Conservation (phyloP, 2,888 invertebrate genomes). For the Pseudolycoriella hygida region DNA sequence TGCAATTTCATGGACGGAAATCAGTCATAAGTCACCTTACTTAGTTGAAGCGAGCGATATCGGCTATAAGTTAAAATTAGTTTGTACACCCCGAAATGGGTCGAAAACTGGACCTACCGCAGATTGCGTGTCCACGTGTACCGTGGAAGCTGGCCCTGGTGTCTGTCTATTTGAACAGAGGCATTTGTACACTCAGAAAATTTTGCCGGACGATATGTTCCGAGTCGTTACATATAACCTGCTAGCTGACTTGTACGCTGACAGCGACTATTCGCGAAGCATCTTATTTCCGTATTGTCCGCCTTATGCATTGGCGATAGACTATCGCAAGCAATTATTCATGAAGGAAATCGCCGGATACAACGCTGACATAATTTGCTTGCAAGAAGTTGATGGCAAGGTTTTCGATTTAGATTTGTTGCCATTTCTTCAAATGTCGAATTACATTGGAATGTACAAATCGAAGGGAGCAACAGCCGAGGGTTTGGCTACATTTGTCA, state of each 20-base stretch:
- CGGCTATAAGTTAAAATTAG: slow-evolving; percentile 44
- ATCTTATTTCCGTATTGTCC: slow-evolving; percentile 74
- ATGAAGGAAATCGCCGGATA: slow-evolving; percentile 68
- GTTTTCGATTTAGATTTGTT: slow-evolving; percentile 53
- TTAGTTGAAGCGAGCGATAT: slow-evolving; percentile 42
- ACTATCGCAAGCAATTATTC: slow-evolving; percentile 74
- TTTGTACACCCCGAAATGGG: slow-evolving; percentile 35
- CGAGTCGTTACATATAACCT: slow-evolving; percentile 80
- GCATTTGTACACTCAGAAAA: slow-evolving; percentile 47
- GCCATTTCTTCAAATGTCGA: slow-evolving; percentile 31
- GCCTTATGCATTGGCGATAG: slow-evolving; percentile 56
- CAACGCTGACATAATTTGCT: slow-evolving; percentile 73
- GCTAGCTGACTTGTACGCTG: slow-evolving; percentile 79
- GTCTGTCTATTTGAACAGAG: slow-evolving; percentile 65
- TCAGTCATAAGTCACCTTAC: slow-evolving; percentile 41
- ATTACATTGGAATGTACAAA: slow-evolving; percentile 40
- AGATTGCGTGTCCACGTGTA: slow-evolving; percentile 38
- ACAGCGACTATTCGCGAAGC: slow-evolving; percentile 57
- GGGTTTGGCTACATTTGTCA: slow-evolving; percentile 61
- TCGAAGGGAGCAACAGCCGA: slow-evolving; percentile 60
- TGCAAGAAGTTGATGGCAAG: slow-evolving; percentile 83
- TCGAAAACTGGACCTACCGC: slow-evolving; percentile 37
- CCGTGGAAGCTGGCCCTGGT: slow-evolving; percentile 57
- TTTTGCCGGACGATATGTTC: slow-evolving; percentile 21
- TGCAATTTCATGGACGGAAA: no score